Evolutionary conservation across 2,797 vertebrate species (phyloP), one percentile per base, ranked within the genome.

Genomic region (Brachymystax lenok): DNA sequence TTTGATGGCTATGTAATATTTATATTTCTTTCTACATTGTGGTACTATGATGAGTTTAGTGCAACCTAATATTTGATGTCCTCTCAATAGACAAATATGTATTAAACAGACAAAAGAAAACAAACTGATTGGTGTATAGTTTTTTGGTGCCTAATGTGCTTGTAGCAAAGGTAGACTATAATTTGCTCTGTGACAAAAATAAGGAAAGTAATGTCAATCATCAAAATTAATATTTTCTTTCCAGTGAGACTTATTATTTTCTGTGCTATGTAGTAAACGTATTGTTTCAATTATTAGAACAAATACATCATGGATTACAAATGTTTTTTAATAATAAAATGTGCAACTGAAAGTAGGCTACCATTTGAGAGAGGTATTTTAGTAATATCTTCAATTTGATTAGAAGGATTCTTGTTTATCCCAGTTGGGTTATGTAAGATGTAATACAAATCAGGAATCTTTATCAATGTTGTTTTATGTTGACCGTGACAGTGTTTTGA

Each of bases 1-100:
- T 33, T 35, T 8, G 30, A 46, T 68, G 73, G 54, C 75, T 82
- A 2, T 63, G 4, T 70, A 69, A 63, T 51, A 46, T 46, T 46
- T 46, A 24, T 27, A 30, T 71, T 70, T 71, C 16, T 64, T 46
- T 71, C 14, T 28, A 52, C 46, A 54, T 52, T 71, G 24, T 19
- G 51, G 70, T 68, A 68, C 28, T 54, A 17, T 71, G 50, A 71
- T 46, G 40, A 46, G 40, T 46, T 10, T 10, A 46, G 46, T 30
- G 35, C 66, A 71, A 50, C 19, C 33, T 50, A 24, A 52, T 52
- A 54, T 30, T 21, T 50, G 6, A 70, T 70, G 8, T 27, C n/a
- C 35, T 70, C 40, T 70, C 69, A 54, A 19, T 71, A 50, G 69
- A 1, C 40, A 71, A 27, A 52, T 71, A 5, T 71, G 24, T 28